Evolutionary conservation across 2,888 invertebrate genomes (phyloP), one percentile per base, ranked within the genome.

Genomic region (Cynaeus angustus): DNA sequence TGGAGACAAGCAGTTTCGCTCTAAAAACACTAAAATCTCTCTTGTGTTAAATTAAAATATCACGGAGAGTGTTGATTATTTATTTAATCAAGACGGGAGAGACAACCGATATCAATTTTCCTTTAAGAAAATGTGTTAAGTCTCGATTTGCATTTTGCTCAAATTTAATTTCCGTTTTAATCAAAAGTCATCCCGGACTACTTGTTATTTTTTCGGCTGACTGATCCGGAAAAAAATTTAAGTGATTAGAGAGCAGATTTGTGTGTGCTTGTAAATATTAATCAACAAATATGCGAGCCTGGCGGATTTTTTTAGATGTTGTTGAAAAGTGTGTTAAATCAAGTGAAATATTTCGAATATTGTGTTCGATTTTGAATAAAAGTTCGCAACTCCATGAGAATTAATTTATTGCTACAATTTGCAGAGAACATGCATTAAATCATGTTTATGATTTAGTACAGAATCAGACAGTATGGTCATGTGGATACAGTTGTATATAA

Each of bases 401-500:
- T 69, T 52, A 69, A 69, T 69, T 69, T 69, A 69, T 69, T 26
- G 68, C 38, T 58, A 33, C 68, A 69, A 69, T 69, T 69, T 69
- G 68, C 65, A 50, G 43, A 28, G 43, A 45, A 64, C 58, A 58
- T 50, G 50, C 58, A 41, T 12, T 70, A 70, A 70, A 70, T 70
- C 70, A 70, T 53, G 58, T 26, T 50, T 53, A 28, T 70, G 70
- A 70, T 70, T 70, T 70, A 70, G 56, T 41, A 61, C 46, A 41
- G 52, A 8, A 65, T 59, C 58, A 67, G 62, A 67, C 70, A 70
- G 67, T 70, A 67, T 46, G 56, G 62, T 58, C 67, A 62, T 67
- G 50, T 67, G 67, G 66, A 67, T 56, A 55, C 56, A 70, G 66
- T 62, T 70, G 70, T 70, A 70, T 58, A 70, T 70, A 70, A 70